Evolutionary conservation across 64 coral and sea anemone genomes (phyloP), one percentile per base, ranked within the genome.

Genomic region (Porites australiensis): DNA sequence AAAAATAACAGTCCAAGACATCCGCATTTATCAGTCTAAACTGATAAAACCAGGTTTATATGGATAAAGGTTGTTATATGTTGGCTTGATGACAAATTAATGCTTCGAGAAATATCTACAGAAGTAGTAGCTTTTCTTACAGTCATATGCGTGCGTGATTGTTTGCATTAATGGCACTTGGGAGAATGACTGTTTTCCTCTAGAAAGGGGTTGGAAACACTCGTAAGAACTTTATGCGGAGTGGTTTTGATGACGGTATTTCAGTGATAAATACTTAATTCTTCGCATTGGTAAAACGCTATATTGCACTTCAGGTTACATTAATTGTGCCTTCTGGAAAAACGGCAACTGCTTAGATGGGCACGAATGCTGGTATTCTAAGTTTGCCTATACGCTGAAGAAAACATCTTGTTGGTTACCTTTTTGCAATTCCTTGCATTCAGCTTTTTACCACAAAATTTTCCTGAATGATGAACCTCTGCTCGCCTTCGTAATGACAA

Each of bases 81-180:
- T 51, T 48, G 8, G 45, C 21, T 2, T 3, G 3, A 50, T 67
- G 19, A 45, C 7, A 51, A 68, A 49, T 84, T 12, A 19, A 50
- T 16, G 2, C 48, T 68, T 68, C 15, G 14, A 63, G 27, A 61
- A 21, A 52, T 9, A 68, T 50, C 18, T 20, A 69, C 45, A 51
- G 48, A 63, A 49, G 65, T n/a, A 49, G 65, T n/a, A 13, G 61
- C 44, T 84, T 68, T 67, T 50, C 14, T 69, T 83, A 51, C 67
- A 50, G 63, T 46, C 64, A 51, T 84, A 68, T 84, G 81, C 81
- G 81, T 84, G 81, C 63, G 44, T 20, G 14, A 63, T 21, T 68
- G 81, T 84, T 84, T 84, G 46, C 63, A 53, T 18, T 84, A 84
- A 84, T 84, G 63, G 69, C 74, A 84, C 81, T 84, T 84, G 18